A percentile compares a stretch with the other conserved stretches of the same genome.
Conservation (phyloP, 92 coral and sea anemone species). For the Actinostola sp. region DNA sequence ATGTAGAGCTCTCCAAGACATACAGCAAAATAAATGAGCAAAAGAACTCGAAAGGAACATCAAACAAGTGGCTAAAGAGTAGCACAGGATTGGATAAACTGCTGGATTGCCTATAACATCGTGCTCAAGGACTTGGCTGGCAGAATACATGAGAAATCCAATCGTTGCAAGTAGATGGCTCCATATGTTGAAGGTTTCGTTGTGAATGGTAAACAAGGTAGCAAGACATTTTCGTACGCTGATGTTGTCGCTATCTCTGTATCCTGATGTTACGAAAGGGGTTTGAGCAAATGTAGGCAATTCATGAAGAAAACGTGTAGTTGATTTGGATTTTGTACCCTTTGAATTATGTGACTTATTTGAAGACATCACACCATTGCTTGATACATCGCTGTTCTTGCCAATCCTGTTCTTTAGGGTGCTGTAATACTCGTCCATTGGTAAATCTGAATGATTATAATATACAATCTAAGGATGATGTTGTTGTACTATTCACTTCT, state of each 20-base stretch:
- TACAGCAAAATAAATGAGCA: slow-evolving; percentile 88
- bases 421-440: no score
- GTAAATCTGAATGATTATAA: no score
- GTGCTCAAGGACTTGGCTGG: slow-evolving; percentile 44
- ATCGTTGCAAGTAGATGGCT: slow-evolving; percentile 78
- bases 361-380: no score
- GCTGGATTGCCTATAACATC: slow-evolving; percentile 58
- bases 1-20: slow-evolving; percentile 81
- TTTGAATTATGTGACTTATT: neutral
- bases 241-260: slow-evolving; percentile 50
- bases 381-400: no score
- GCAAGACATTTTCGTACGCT: slow-evolving; percentile 56
- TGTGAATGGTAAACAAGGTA: slow-evolving; percentile 70
- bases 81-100: slow-evolving; percentile 84
- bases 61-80: no score
- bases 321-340: neutral
- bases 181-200: slow-evolving; percentile 93
- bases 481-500: no score
- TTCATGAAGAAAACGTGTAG: slow-evolving; percentile 16
- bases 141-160: slow-evolving; percentile 56
- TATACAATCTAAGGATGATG: no score
- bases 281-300: slow-evolving; percentile 66
- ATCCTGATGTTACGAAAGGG: slow-evolving; percentile 84
- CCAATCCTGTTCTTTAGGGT: no score
- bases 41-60: slow-evolving; percentile 85